Conservation (phyloP, 2,888 invertebrate genomes). For the Zaprionus bogoriensis region DNA sequence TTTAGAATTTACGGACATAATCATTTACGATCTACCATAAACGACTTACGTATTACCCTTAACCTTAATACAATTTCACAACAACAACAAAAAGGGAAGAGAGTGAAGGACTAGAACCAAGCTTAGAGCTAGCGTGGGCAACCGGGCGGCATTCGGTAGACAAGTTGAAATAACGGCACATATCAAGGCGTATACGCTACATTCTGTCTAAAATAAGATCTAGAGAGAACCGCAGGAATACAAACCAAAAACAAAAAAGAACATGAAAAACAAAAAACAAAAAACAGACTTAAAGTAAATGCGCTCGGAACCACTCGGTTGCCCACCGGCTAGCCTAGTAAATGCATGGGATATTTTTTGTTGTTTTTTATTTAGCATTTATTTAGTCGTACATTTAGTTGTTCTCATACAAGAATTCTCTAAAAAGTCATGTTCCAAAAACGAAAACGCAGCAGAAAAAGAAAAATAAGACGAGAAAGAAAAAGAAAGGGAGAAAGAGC, state of each 20-base stretch:
- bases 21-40: background rate
- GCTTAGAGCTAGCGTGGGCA: conserved; percentile 29
- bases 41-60: too few relatives aligned
- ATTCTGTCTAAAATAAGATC: conserved; percentile 2
- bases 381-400: conserved; percentile 44
- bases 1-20: background rate
- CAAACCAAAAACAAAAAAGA: background rate
- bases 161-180: conserved; percentile 46
- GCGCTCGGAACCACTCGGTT: background rate
- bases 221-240: conserved; percentile 9
- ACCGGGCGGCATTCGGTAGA: background rate
- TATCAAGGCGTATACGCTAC: conserved; percentile 72
- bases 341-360: conserved; percentile 43
- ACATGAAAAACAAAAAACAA: background rate
- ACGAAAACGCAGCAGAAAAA: conserved; percentile 13
- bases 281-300: background rate
- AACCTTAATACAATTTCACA: conserved; percentile 23
- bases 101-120: conserved; percentile 78
- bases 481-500: conserved; percentile 46
- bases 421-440: conserved; percentile 63
- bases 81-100: conserved; percentile 67
- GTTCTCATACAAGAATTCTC: conserved; percentile 69
- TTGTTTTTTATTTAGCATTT: conserved; percentile 48
- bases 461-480: conserved; percentile 6
- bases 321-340: conserved; percentile 15